phyloP scores from a whole-genome alignment of 2,888 invertebrate species.

The Ormyrus rosae region DNA sequence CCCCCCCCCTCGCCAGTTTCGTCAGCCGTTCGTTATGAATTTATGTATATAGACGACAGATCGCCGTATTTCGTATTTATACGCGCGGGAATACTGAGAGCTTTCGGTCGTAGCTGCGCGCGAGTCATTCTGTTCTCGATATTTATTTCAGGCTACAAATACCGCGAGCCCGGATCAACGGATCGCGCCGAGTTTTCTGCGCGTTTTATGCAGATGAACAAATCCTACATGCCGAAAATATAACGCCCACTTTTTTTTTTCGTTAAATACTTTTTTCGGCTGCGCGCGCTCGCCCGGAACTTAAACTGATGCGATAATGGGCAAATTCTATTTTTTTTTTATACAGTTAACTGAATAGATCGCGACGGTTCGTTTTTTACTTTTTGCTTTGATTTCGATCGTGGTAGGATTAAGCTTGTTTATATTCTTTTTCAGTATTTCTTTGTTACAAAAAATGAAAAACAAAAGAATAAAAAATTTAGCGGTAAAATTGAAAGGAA shows the following conservation, averaged over 20 bases:
- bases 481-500: no score
- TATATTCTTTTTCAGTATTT: no score
- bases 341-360: no score
- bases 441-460: no score
- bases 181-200: conserved; percentile 12
- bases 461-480: no score
- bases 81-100: background rate
- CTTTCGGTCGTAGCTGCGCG: conserved; percentile 23
- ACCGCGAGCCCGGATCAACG: conserved; percentile 21
- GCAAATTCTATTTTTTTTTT: conserved; percentile 21
- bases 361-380: no score
- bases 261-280: no score
- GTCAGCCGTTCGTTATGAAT: background rate
- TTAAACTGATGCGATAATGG: conserved; percentile 5
- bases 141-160: conserved; percentile 49
- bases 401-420: no score
- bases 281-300: background rate
- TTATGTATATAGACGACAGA: background rate
- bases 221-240: background rate
- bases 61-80: conserved; percentile 22
- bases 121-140: conserved; percentile 31
- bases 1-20: background rate
- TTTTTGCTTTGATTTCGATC: no score
- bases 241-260: conserved; percentile 8
- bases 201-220: conserved; percentile 46